Conservation (phyloP, 2,797 vertebrate genomes). For the Hephaestus fuliginosus region DNA sequence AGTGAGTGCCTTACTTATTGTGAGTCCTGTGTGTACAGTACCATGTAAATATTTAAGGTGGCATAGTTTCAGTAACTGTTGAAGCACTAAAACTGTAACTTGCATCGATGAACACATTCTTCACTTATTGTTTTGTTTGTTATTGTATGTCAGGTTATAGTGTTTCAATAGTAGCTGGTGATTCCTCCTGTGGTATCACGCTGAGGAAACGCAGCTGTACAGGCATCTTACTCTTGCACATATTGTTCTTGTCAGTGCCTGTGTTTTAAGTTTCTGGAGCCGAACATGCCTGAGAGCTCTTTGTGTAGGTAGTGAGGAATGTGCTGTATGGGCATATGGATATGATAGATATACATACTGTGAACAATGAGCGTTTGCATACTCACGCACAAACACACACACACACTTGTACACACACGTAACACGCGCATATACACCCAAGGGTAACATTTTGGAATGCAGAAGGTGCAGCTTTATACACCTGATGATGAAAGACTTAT, state of each 20-base stretch:
- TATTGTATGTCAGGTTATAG: not conserved
- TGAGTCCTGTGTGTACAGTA: too few relatives aligned
- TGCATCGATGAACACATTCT: not conserved
- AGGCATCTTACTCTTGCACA: constrained; percentile 25
- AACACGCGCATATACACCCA: constrained; percentile 16
- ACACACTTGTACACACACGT: constrained; percentile 5
- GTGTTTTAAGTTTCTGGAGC: constrained; percentile 44
- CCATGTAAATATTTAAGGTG: not conserved
- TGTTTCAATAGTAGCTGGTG: constrained; percentile 3
- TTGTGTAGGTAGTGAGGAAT: constrained; percentile 51
- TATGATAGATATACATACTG: constrained; percentile 31
- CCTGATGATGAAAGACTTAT: constrained; percentile 66
- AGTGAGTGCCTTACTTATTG: not conserved
- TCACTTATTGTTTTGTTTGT: not conserved
- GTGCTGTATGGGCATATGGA: constrained; percentile 41
- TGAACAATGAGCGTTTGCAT: constrained; percentile 20
- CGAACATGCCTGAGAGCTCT: constrained; percentile 43
- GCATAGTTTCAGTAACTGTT: not conserved
- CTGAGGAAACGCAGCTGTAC: constrained; percentile 18
- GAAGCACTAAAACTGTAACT: not conserved
- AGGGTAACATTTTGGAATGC: constrained; percentile 50
- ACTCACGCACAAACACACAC: constrained; percentile 22
- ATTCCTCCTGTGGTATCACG: not conserved
- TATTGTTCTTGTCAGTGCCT: constrained; percentile 45
- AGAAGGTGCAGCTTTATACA: constrained; percentile 56